Evolutionary conservation across 2,888 invertebrate genomes (phyloP).

Genomic region (Xanthia icteritia): DNA sequence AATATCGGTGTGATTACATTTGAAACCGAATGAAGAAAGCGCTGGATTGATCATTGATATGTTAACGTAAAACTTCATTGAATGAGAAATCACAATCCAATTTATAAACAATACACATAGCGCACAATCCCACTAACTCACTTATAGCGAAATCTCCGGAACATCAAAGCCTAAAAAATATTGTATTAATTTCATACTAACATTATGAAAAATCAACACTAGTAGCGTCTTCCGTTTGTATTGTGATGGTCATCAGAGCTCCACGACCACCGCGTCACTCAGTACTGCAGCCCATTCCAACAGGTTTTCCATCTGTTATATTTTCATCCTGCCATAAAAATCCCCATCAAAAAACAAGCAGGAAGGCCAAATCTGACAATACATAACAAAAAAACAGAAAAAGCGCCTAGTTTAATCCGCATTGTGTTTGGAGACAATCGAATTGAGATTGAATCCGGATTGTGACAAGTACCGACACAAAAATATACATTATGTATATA

Average conservation of each 20-base stretch:
- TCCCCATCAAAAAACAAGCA: constrained; percentile 38
- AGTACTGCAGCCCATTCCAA: constrained; percentile 7
- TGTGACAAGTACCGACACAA: constrained; percentile 56
- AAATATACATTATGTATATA: constrained; percentile 47
- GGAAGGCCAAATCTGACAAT: constrained; percentile 24
- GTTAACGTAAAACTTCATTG: background rate
- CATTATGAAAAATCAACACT: background rate
- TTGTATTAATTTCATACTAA: background rate
- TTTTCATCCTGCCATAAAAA: background rate
- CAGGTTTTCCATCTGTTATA: constrained; percentile 20
- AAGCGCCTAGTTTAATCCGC: constrained; percentile 60
- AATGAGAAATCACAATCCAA: background rate
- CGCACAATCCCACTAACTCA: background rate
- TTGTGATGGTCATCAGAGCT: background rate
- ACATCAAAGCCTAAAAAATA: background rate
- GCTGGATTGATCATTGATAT: background rate
- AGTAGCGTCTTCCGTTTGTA: background rate
- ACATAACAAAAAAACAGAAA: constrained; percentile 39
- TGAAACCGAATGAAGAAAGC: background rate
- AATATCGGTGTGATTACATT: background rate
- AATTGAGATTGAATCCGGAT: constrained; percentile 67
- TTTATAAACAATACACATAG: background rate
- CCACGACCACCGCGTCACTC: background rate
- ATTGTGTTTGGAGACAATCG: constrained; percentile 68
- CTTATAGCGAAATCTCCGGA: background rate